These are phyloP conservation scores for Onychorhynchus coronatus DNA, from an alignment of 2,113 vertebrate genomes.

Conservation along the genomic window DNA sequence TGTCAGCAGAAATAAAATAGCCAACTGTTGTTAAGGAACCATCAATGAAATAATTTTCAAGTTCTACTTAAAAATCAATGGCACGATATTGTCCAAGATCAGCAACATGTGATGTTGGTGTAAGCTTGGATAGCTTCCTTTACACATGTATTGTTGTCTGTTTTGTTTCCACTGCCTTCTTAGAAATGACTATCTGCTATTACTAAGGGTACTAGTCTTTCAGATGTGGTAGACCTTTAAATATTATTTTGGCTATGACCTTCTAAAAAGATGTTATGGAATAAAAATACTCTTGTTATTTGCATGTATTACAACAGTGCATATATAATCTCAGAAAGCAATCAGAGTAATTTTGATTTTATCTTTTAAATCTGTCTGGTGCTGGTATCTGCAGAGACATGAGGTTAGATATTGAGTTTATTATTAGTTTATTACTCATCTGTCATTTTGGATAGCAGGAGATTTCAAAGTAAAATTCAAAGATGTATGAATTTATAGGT, in stretches of 20 bases:
- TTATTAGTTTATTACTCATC: neutral
- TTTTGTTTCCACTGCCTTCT: neutral
- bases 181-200: neutral
- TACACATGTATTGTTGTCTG: neutral
- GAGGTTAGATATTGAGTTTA: neutral
- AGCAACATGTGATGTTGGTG: neutral
- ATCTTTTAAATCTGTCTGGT: neutral
- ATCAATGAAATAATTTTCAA: slow-evolving; percentile 29
- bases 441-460: neutral
- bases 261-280: neutral
- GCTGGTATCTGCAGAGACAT: neutral
- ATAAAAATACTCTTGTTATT: neutral
- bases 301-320: neutral
- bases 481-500: neutral
- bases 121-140: neutral
- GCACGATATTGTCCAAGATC: neutral
- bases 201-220: neutral
- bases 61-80: slow-evolving; percentile 44
- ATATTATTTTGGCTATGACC: neutral
- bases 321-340: neutral
- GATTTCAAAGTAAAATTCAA: neutral
- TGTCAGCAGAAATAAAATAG: slow-evolving; percentile 38
- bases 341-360: neutral
- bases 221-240: neutral
- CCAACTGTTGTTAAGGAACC: slow-evolving; percentile 7